Evolutionary conservation across 2,888 invertebrate species (phyloP).

Genomic region (Dasysyrphus tricinctus): DNA sequence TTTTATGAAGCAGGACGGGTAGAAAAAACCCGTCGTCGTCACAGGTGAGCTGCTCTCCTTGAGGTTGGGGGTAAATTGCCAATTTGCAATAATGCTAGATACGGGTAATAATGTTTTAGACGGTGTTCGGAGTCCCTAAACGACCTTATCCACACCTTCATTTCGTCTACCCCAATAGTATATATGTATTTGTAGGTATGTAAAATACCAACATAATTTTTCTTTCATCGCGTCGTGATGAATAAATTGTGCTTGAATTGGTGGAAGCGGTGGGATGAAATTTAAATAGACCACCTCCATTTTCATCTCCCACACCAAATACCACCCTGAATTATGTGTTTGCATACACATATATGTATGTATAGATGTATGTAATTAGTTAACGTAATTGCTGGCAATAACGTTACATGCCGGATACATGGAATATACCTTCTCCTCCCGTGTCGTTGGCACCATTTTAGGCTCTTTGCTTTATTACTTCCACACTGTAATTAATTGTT

Average conservation of each 20-base stretch:
- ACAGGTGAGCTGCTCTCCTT: slow-evolving; percentile 10
- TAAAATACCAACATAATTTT: slow-evolving; percentile 56
- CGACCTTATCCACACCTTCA: neutral
- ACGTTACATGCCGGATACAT: slow-evolving; percentile 41
- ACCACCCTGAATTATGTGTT: neutral
- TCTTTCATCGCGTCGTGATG: slow-evolving; percentile 55
- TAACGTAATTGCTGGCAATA: slow-evolving; percentile 66
- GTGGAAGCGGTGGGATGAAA: neutral
- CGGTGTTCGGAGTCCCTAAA: neutral
- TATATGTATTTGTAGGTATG: neutral
- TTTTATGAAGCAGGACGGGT: slow-evolving; percentile 42
- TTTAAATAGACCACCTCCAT: slow-evolving; percentile 38
- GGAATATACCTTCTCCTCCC: slow-evolving; percentile 18
- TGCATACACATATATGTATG: neutral
- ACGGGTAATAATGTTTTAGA: slow-evolving; percentile 36
- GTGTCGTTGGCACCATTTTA: slow-evolving; percentile 21
- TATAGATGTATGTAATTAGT: slow-evolving; percentile 64
- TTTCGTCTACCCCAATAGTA: slow-evolving; percentile 10
- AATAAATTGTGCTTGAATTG: slow-evolving; percentile 60
- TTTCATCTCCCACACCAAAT: neutral
- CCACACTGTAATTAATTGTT: slow-evolving; percentile 70
- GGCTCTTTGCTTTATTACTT: slow-evolving; percentile 70
- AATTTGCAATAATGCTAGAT: slow-evolving; percentile 64
- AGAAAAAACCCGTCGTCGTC: neutral
- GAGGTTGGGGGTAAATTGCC: slow-evolving; percentile 33